These are phyloP conservation scores for Osmerus eperlanus DNA, from an alignment of 2,113 vertebrate genomes.

Conservation along the genomic window DNA sequence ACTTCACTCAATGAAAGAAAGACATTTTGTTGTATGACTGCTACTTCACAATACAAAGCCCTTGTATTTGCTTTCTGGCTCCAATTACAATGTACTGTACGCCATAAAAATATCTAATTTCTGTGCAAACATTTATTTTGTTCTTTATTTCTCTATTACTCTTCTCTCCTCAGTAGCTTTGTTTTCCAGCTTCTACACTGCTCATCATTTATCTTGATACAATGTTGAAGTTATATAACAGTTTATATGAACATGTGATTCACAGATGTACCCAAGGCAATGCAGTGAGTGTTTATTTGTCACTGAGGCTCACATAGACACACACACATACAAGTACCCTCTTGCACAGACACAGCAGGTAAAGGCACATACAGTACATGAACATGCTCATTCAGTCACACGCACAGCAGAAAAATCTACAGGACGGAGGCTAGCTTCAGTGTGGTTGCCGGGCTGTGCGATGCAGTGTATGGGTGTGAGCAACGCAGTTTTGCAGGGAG, in stretches of 20 bases:
- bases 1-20: too few relatives aligned
- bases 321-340: background rate
- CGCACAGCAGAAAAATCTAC: background rate
- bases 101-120: too few relatives aligned
- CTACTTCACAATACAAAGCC: too few relatives aligned
- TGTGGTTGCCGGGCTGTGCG: conserved; percentile 27
- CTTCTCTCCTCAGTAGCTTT: conserved; percentile 13
- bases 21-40: too few relatives aligned
- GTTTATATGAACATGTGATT: conserved; percentile 16
- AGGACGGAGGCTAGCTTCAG: too few relatives aligned
- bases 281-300: conserved; percentile 29
- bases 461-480: conserved; percentile 35
- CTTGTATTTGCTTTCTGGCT: too few relatives aligned
- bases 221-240: conserved; percentile 30
- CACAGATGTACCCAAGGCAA: conserved; percentile 41
- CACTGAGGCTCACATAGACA: conserved; percentile 36
- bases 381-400: background rate
- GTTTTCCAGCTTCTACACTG: background rate
- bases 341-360: background rate
- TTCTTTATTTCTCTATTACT: conserved; percentile 17
- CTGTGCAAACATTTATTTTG: background rate
- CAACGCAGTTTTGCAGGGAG: conserved; percentile 76
- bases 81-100: too few relatives aligned
- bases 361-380: conserved; percentile 26
- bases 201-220: conserved; percentile 42